Evolutionary conservation across 2,797 vertebrate species (phyloP).

Genomic region (Peromyscus nudipes): DNA sequence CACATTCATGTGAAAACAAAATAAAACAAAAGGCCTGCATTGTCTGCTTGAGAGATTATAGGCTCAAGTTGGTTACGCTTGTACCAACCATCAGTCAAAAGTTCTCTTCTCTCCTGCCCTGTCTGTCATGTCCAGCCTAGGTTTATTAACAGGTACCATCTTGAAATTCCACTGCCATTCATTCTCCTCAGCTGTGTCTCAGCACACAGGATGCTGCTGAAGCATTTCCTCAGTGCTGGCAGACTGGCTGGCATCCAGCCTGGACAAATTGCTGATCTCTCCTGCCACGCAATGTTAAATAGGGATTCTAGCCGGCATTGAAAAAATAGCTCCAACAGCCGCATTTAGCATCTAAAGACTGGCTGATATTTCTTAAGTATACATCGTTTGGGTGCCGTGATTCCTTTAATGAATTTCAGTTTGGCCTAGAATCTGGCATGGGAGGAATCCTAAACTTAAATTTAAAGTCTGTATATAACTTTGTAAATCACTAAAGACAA

Average conservation of each 20-base stretch:
- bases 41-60: neutral
- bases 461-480: constrained; percentile 6
- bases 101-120: neutral
- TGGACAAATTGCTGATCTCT: constrained; percentile 66
- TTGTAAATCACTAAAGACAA: constrained; percentile 56
- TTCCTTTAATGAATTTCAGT: constrained; percentile 47
- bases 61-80: neutral
- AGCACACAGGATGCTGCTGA: constrained; percentile 28
- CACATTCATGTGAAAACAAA: neutral
- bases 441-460: neutral
- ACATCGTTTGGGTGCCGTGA: neutral
- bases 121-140: neutral
- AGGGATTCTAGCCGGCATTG: neutral
- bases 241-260: constrained; percentile 63
- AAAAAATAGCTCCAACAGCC: constrained; percentile 53
- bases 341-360: constrained; percentile 45
- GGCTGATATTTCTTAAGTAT: constrained; percentile 54
- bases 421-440: neutral
- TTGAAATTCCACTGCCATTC: constrained; percentile 11
- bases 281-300: constrained; percentile 65
- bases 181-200: constrained; percentile 61
- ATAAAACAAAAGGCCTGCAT: neutral
- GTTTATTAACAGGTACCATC: constrained; percentile 57
- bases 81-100: constrained; percentile 38
- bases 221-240: constrained; percentile 27